Conservation (phyloP, 2,888 invertebrate species). For the Idaea aversata region DNA sequence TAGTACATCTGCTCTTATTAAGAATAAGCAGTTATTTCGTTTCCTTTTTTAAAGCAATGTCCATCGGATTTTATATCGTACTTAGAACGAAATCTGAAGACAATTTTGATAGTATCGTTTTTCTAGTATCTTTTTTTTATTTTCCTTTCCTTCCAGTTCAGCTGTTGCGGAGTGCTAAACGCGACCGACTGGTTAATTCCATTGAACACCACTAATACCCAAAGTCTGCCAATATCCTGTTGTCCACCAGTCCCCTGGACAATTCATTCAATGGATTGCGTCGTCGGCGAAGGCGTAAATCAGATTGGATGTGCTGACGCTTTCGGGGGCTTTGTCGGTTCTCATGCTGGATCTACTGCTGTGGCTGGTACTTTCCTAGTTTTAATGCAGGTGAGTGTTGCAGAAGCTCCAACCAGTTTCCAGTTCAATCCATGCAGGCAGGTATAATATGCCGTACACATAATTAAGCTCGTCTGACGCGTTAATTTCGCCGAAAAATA, state of each 20-base stretch:
- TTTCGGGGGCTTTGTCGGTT: conserved; percentile 80
- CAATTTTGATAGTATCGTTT: no score
- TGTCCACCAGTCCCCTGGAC: conserved; percentile 73
- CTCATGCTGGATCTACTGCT: conserved; percentile 86
- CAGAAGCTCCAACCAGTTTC: no score
- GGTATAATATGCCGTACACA: no score
- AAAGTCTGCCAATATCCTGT: conserved; percentile 81
- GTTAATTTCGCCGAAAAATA: no score
- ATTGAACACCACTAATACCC: conserved; percentile 33
- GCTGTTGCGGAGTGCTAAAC: conserved; percentile 83
- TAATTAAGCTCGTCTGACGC: no score
- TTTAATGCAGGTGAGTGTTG: conserved; percentile 84
- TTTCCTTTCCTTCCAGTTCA: conserved; percentile 69
- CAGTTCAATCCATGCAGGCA: no score
- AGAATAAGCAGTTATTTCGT: no score
- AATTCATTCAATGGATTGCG: conserved; percentile 64
- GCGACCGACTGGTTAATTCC: conserved; percentile 77
- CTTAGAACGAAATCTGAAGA: no score
- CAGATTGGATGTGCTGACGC: conserved; percentile 74
- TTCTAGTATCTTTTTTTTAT: no score
- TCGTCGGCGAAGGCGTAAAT: conserved; percentile 30
- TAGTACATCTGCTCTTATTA: no score
- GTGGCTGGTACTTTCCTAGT: conserved; percentile 87
- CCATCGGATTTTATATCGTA: no score
- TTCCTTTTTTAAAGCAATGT: no score